phyloP scores from a whole-genome alignment of 2,888 invertebrate species.

The Conchocele bisecta region DNA sequence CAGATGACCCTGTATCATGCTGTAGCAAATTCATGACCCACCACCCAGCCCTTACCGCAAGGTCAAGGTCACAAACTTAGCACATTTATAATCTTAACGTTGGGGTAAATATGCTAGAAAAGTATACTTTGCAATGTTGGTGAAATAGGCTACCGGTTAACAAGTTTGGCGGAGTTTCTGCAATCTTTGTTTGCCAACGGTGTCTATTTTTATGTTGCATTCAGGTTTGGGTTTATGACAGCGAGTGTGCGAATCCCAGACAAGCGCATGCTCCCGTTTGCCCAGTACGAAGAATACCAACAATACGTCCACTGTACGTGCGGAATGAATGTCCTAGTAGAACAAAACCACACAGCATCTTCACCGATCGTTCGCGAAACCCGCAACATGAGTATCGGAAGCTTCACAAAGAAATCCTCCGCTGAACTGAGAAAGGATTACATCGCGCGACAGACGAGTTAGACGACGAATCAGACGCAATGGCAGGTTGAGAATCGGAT shows the following conservation, averaged over 20 bases:
- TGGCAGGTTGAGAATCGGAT: conserved; percentile 79
- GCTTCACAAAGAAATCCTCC: conserved; percentile 65
- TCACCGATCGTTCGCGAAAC: too few relatives aligned
- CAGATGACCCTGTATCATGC: too few relatives aligned
- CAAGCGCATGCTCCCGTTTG: conserved; percentile 5
- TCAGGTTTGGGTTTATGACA: conserved; percentile 93
- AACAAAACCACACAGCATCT: conserved; percentile 82
- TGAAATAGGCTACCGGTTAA: too few relatives aligned
- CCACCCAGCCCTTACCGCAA: too few relatives aligned
- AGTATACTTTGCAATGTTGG: too few relatives aligned
- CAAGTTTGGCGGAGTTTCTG: too few relatives aligned
- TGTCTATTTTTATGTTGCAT: too few relatives aligned
- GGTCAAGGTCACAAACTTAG: too few relatives aligned
- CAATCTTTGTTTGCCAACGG: too few relatives aligned
- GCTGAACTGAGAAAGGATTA: conserved; percentile 90
- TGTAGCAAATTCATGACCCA: too few relatives aligned
- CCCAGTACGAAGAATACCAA: conserved; percentile 86
- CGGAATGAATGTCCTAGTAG: conserved; percentile 96
- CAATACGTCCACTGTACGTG: conserved; percentile 98
- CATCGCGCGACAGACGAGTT: conserved; percentile 92
- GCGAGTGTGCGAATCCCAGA: conserved; percentile 68
- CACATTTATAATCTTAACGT: too few relatives aligned
- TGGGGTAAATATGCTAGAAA: too few relatives aligned
- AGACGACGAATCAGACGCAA: conserved; percentile 25
- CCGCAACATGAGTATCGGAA: conserved; percentile 15